Evolutionary conservation across 2,888 invertebrate species (phyloP), one percentile per base, ranked within the genome.

Genomic region (Melieria picta): DNA sequence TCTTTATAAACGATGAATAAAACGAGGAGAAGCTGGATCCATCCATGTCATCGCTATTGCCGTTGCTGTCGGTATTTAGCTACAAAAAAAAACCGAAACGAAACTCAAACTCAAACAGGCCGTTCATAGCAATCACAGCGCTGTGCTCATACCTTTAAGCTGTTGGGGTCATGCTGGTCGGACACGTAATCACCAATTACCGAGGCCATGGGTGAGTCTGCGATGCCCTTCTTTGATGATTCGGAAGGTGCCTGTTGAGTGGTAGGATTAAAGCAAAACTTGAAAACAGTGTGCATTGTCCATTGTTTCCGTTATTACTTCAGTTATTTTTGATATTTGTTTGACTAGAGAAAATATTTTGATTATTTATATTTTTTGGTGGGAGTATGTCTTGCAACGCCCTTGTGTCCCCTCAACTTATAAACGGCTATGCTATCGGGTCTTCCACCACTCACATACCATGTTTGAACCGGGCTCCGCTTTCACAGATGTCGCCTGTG

Each of bases 1-100:
- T 92, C 84, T 90, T 92, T 66, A 92, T 89, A 80, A 92, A 91
- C 0, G 92, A 92, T 0, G 92, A 92, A 82, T 92, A 92, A 78
- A 91, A 92, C 0, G 92, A 92, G 0, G 92, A 92, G 78, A 89
- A 90, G 81, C 91, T 92, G 50, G 91, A 92, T 48, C 88, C 89
- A 79, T 90, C 90, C 85, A 86, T 86, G 78, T 86, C 87, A 66
- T 88, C 87, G 69, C 85, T 85, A 61, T 84, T 86, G 5, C 81
- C 83, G 77, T 84, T 85, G 73, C 84, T 86, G 47, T 84, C 86
- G 16, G 80, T 80, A 75, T 84, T 84, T 57, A 72, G 78, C 81
- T 83, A 73, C 50, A 69, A 63, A 68, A 60, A 11, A 5, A 10
- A 30, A 45, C 7, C 7, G 45, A 42, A 48, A 60, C 30, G 30